Evolutionary conservation across 2,888 invertebrate genomes (phyloP).

Genomic region (Achlya flavicornis): DNA sequence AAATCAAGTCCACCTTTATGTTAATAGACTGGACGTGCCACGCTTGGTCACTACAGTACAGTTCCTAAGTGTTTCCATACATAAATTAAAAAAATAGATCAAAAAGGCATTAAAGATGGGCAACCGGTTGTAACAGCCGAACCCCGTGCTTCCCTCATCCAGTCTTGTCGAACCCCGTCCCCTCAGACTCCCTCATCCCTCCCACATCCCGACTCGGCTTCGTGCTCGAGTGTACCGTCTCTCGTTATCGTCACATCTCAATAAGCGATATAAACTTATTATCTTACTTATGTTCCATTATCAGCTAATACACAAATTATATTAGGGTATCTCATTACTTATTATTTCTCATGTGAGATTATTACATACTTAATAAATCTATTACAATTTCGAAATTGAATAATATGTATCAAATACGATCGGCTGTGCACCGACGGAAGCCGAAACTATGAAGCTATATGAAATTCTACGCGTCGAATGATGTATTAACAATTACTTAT

Average conservation of each 20-base stretch:
- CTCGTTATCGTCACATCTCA: conserved; percentile 50
- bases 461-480: conserved; percentile 67
- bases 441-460: conserved; percentile 74
- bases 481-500: conserved; percentile 76
- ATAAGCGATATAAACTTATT: conserved; percentile 79
- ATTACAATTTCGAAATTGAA: conserved; percentile 82
- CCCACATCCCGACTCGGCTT: conserved; percentile 31
- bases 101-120: conserved; percentile 53
- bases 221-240: conserved; percentile 50
- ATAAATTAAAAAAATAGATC: conserved; percentile 56
- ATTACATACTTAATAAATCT: conserved; percentile 80
- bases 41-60: conserved; percentile 71
- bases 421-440: conserved; percentile 77
- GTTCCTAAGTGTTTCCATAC: conserved; percentile 42
- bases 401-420: conserved; percentile 81
- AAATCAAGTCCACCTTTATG: conserved; percentile 52
- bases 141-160: conserved; percentile 36
- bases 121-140: conserved; percentile 49
- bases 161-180: conserved; percentile 35
- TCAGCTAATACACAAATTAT: conserved; percentile 83
- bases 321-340: conserved; percentile 77
- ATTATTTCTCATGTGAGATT: conserved; percentile 79
- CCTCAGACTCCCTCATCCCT: conserved; percentile 26
- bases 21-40: conserved; percentile 73
- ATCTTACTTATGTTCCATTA: conserved; percentile 78